Evolutionary conservation across 2,888 invertebrate species (phyloP).

Genomic region (Blastobasis adustella): DNA sequence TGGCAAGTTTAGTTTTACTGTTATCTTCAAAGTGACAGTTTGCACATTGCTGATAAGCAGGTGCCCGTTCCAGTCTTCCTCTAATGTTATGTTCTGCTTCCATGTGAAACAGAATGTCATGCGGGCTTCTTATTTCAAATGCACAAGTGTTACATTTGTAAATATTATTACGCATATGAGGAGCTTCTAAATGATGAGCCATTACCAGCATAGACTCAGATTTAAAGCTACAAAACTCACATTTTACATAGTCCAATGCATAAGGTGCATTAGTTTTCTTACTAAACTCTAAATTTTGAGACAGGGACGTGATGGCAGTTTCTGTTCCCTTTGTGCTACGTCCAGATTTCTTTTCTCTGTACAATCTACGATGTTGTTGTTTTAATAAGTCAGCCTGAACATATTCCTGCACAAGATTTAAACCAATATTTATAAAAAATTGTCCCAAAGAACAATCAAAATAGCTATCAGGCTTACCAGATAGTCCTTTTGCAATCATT

Average conservation of each 20-base stretch:
- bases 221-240: slow-evolving; percentile 93
- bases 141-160: slow-evolving; percentile 92
- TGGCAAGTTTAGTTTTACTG: slow-evolving; percentile 91
- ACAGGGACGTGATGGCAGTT: slow-evolving; percentile 88
- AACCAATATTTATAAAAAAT: slow-evolving; percentile 94
- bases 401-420: slow-evolving; percentile 94
- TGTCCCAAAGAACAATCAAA: slow-evolving; percentile 93
- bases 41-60: slow-evolving; percentile 94
- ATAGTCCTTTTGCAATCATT: slow-evolving; percentile 52
- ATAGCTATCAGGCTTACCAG: slow-evolving; percentile 79
- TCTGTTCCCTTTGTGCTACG: slow-evolving; percentile 83
- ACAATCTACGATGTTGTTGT: slow-evolving; percentile 90
- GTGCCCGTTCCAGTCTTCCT: slow-evolving; percentile 91
- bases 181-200: slow-evolving; percentile 93
- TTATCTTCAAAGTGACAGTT: slow-evolving; percentile 97
- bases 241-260: slow-evolving; percentile 85
- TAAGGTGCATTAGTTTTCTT: slow-evolving; percentile 92
- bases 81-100: slow-evolving; percentile 92
- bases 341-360: slow-evolving; percentile 78
- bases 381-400: slow-evolving; percentile 93
- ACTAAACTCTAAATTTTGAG: slow-evolving; percentile 90
- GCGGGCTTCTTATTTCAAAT: slow-evolving; percentile 89
- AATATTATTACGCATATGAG: slow-evolving; percentile 91
- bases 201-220: slow-evolving; percentile 91
- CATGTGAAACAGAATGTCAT: slow-evolving; percentile 95